These are phyloP conservation scores for Pristis pectinata DNA, from an alignment of 2,797 vertebrate genomes.

Conservation along the genomic window DNA sequence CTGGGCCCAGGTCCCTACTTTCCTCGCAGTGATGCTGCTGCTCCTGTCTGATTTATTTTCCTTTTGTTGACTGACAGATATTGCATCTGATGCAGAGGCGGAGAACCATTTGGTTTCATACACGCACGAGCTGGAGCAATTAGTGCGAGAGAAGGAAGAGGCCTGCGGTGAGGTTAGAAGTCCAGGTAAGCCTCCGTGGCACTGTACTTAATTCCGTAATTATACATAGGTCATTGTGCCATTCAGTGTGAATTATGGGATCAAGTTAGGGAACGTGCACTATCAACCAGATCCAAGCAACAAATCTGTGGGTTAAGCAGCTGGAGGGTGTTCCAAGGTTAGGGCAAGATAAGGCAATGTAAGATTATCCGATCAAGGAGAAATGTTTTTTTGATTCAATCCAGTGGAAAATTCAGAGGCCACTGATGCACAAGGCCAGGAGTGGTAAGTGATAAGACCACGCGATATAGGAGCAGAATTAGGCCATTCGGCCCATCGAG, in stretches of 20 bases:
- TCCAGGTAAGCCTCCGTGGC: background rate
- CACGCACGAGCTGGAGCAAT: background rate
- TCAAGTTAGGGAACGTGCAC: background rate
- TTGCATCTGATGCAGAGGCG: conserved; percentile 23
- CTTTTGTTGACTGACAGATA: background rate
- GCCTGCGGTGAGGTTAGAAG: background rate
- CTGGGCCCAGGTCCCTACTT: background rate
- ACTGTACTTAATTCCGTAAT: too few relatives aligned
- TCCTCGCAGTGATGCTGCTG: too few relatives aligned
- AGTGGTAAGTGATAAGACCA: background rate
- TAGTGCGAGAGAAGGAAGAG: background rate
- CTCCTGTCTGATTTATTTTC: background rate
- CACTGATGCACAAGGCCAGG: background rate
- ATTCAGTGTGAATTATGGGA: background rate
- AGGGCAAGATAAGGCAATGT: background rate
- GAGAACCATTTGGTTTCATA: background rate
- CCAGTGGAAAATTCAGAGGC: background rate
- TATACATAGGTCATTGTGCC: too few relatives aligned
- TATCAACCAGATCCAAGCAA: background rate
- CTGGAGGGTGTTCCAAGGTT: background rate
- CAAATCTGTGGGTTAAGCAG: background rate
- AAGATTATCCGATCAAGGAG: background rate
- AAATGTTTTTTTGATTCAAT: background rate
- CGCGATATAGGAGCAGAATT: too few relatives aligned
- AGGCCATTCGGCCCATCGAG: too few relatives aligned